Conservation (phyloP, 2,888 invertebrate genomes). For the Microplitis deprimator region DNA sequence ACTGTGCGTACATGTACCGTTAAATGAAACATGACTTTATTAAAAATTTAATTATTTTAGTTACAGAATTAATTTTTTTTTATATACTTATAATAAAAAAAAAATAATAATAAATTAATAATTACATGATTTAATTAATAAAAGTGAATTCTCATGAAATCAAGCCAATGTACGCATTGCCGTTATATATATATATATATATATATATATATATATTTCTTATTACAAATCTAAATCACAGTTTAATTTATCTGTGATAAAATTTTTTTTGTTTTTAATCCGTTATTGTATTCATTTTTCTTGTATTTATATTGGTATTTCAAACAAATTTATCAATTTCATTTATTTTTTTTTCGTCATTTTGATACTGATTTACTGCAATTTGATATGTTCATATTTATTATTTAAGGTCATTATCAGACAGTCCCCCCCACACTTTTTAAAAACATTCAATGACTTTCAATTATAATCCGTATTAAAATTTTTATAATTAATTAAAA, state of each 20-base stretch:
- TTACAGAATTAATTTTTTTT: conserved; percentile 10
- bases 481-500: no score
- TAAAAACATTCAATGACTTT: no score
- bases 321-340: neutral
- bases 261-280: conserved; percentile 28
- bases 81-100: no score
- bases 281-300: conserved; percentile 43
- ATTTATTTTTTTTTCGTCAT: neutral
- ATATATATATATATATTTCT: conserved; percentile 1
- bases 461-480: no score
- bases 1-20: conserved; percentile 43
- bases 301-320: conserved; percentile 47
- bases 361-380: neutral
- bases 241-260: conserved; percentile 56
- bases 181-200: neutral
- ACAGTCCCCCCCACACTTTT: no score
- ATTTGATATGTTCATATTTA: conserved; percentile 1
- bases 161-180: conserved; percentile 47
- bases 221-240: conserved; percentile 59
- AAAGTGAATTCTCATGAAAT: conserved; percentile 30
- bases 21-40: conserved; percentile 34
- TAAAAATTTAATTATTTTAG: conserved; percentile 23
- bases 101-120: no score
- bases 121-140: no score
- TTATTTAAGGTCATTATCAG: neutral